Evolutionary conservation across 2,797 vertebrate genomes (phyloP), one percentile per base, ranked within the genome.

Genomic region (Triplophysa bombifrons): DNA sequence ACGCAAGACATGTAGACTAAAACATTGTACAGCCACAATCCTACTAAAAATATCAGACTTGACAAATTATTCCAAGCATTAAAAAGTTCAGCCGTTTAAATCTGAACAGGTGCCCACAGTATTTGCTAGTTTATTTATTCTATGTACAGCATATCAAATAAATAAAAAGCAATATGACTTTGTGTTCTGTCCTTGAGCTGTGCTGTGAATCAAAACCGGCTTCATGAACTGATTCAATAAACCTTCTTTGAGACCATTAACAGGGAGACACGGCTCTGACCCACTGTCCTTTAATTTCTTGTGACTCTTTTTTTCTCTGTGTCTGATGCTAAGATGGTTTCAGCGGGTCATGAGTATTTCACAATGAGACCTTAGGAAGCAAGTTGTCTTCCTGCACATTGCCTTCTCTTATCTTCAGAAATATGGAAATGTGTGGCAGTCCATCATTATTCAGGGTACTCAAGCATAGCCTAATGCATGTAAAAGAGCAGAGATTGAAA

Each of bases 371-470:
- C 86, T 89, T 66, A 72, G 90, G 90, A 90, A 89, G 88, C 88
- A 90, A 91, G 90, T 91, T 90, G 83, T 89, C 86, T 74, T 85
- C 89, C 88, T 87, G 88, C 90, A 90, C 89, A 90, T 90, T 92
- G 91, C 86, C 84, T 82, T 86, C 86, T 86, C 88, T 91, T 93
- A 92, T 92, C 89, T 92, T 86, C 83, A 83, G 86, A 91, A 93
- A 90, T 90, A 91, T 88, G 88, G 85, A 90, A 90, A 92, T 91
- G 90, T 92, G 88, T 90, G 91, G 90, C 85, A 87, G 86, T 88
- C 90, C 88, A 92, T 93, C 92, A 91, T 92, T 91, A 92, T 92
- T 92, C 90, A 58, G 88, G 88, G 88, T 91, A 91, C 90, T 92
- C 90, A 85, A 89, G 87, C 91, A 85, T 84, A 87, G 85, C 80